Evolutionary conservation across 2,113 vertebrate species (phyloP), one percentile per base, ranked within the genome.

Genomic region (Bucco capensis): DNA sequence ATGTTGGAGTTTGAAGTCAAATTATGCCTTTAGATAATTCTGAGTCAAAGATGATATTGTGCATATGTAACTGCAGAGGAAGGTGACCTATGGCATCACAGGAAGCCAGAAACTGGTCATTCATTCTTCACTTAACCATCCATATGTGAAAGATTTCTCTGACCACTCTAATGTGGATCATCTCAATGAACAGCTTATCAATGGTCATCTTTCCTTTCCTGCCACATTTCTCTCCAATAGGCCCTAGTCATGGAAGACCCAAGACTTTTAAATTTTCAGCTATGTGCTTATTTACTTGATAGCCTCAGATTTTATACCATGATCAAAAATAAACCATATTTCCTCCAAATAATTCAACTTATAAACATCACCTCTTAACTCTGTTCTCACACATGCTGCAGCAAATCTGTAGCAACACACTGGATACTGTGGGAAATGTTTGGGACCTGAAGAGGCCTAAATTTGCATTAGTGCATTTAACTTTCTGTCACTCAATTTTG

Each of bases 401-500:
- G 19, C 46, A 86, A 93, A 86, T 28, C 7, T 77, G 30, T 16
- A 91, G 58, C 15, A 83, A 25, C 31, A 60, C 25, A 61, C 5
- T 62, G 37, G n/a, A 37, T 83, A 80, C 53, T 23, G 4, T 72
- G 37, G 37, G 46, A 93, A 87, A 75, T 1, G 0, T 73, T 19
- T 89, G 61, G 33, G n/a, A 83, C 27, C 33, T 81, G 14, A 88
- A 88, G 46, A 88, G 33, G 25, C 24, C 66, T 42, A 79, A 75
- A 90, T 90, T 80, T 87, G 62, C n/a, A 62, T 85, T 54, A 67
- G 6, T 38, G 15, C 28, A 49, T 90, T 83, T 88, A 54, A 89
- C 28, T 91, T 88, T 93, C 73, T 86, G 65, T 64, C 67, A 70
- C 37, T 93, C 73, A 80, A 1, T 47, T 92, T 91, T 89, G n/a